phyloP scores from a whole-genome alignment of 2,888 invertebrate species.

The Lymantria monacha region DNA sequence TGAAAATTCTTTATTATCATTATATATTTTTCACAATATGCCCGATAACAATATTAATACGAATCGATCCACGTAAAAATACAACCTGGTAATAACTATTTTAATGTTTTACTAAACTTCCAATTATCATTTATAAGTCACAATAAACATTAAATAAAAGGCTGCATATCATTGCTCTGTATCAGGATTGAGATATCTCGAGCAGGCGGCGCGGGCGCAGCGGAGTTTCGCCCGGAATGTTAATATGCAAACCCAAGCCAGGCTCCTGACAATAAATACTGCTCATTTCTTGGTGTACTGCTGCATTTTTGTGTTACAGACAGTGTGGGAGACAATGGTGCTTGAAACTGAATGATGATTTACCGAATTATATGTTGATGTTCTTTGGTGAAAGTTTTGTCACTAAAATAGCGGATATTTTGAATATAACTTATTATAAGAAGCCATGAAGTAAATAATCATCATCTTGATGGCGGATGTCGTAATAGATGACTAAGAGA shows the following conservation, averaged over 20 bases:
- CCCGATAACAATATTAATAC: too few species aligned
- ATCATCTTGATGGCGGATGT: too few species aligned
- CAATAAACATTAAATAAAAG: not conserved
- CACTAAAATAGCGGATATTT: not conserved
- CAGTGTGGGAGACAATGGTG: slow-evolving; percentile 5
- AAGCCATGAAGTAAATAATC: too few species aligned
- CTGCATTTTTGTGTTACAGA: slow-evolving; percentile 14
- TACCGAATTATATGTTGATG: not conserved
- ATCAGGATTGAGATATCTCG: slow-evolving; percentile 60
- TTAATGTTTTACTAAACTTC: not conserved
- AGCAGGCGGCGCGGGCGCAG: slow-evolving; percentile 32
- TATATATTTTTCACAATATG: too few species aligned
- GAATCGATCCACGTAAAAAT: too few species aligned
- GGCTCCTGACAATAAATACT: slow-evolving; percentile 29
- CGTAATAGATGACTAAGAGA: too few species aligned
- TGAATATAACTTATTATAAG: too few species aligned
- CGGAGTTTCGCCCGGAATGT: slow-evolving; percentile 52
- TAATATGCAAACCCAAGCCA: slow-evolving; percentile 56
- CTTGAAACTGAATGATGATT: slow-evolving; percentile 5
- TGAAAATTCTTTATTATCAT: too few species aligned
- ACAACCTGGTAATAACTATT: too few species aligned
- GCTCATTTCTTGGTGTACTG: slow-evolving; percentile 22
- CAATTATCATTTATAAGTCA: not conserved
- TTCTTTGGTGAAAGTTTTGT: not conserved
- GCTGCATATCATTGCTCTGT: slow-evolving; percentile 41